A percentile compares a stretch with the other conserved stretches of the same genome.
These are phyloP conservation scores for Antheraea mylitta DNA, from an alignment of 1,140 invertebrate genomes.

Conservation along the genomic window DNA sequence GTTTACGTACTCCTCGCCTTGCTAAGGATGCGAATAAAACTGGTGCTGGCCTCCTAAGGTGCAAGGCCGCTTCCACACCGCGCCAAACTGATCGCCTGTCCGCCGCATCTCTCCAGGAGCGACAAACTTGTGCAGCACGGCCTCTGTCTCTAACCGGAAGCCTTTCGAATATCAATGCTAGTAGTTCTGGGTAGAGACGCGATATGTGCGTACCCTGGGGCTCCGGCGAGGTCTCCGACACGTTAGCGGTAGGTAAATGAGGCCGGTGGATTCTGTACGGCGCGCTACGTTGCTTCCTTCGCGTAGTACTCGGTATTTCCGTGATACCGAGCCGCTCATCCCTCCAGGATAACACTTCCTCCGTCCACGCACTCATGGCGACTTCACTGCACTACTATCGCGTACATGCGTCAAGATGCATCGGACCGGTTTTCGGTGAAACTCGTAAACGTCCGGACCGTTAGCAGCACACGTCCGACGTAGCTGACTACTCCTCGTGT, in stretches of 20 bases:
- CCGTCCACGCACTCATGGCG: slow-evolving; percentile 73
- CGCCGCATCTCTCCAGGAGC: slow-evolving; percentile 93
- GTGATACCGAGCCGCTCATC: slow-evolving; percentile 70
- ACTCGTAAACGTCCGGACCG: slow-evolving; percentile 43
- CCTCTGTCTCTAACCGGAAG: slow-evolving; percentile 93
- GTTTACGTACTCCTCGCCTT: slow-evolving; percentile 90
- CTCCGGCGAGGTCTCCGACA: slow-evolving; percentile 58
- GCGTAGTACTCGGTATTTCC: slow-evolving; percentile 54
- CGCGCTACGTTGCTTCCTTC: slow-evolving; percentile 75
- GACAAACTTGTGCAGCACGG: slow-evolving; percentile 93
- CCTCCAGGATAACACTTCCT: slow-evolving; percentile 66
- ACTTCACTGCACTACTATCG: slow-evolving; percentile 59
- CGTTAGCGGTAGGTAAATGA: slow-evolving; percentile 73
- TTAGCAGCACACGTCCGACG: slow-evolving; percentile 64
- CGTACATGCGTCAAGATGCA: slow-evolving; percentile 62
- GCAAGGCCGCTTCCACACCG: slow-evolving; percentile 93
- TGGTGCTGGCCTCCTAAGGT: slow-evolving; percentile 90
- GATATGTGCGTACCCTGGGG: slow-evolving; percentile 88
- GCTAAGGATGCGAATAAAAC: slow-evolving; percentile 92
- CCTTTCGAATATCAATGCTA: slow-evolving; percentile 95
- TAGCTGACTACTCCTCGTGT: slow-evolving; percentile 54
- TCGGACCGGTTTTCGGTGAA: slow-evolving; percentile 63
- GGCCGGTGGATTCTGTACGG: slow-evolving; percentile 80
- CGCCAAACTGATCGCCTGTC: slow-evolving; percentile 96
- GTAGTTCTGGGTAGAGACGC: slow-evolving; percentile 93